These are phyloP conservation scores for Falco punctatus DNA, from an alignment of 2,113 vertebrate species.

Conservation along the genomic window DNA sequence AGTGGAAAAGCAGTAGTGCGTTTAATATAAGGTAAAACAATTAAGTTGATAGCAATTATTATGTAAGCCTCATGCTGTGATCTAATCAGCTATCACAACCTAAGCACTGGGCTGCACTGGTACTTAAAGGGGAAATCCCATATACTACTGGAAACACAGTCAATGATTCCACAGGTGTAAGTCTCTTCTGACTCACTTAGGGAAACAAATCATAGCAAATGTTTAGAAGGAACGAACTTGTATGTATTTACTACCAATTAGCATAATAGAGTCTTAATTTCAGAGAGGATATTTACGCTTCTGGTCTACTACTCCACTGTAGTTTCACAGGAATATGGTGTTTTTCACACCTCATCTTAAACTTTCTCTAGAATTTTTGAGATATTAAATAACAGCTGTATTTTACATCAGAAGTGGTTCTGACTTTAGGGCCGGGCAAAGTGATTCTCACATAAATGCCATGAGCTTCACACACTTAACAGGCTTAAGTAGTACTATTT, in stretches of 20 bases:
- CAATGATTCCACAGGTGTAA: not conserved
- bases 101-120: constrained; percentile 26
- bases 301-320: not conserved
- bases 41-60: constrained; percentile 32
- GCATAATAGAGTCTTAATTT: not conserved
- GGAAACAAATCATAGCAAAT: not conserved
- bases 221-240: not conserved
- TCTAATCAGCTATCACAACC: constrained; percentile 19
- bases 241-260: not conserved
- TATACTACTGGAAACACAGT: not conserved
- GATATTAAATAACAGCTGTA: not conserved
- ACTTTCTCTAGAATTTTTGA: not conserved
- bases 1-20: not conserved
- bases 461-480: constrained; percentile 7
- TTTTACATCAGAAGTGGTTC: not conserved
- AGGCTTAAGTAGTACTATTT: not conserved
- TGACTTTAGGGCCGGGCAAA: not conserved
- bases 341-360: not conserved
- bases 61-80: constrained; percentile 20
- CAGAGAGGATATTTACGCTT: not conserved
- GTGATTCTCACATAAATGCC: not conserved
- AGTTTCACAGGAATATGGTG: not conserved
- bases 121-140: constrained; percentile 32
- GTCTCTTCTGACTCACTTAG: not conserved
- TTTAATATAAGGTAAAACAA: constrained; percentile 42